Base-by-base conservation (phyloP, 2,797 vertebrate species). In the Sebastes flavidus region DNA sequence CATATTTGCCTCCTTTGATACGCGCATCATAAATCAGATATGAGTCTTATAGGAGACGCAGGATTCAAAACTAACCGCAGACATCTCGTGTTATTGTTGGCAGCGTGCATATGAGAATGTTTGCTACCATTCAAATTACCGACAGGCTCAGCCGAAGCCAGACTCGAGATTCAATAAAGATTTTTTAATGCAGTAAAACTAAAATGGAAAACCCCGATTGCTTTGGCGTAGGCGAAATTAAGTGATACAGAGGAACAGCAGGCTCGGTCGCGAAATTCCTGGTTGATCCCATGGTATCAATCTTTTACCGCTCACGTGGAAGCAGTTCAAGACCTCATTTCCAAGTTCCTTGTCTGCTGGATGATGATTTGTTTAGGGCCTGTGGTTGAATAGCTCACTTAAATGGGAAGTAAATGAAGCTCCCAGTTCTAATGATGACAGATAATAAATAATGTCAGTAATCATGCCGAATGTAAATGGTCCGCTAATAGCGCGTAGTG, bases 1-100 rank as follows among this genome's bases (percentile, higher is more conserved):
- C 66, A 76, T 73, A 68, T 86, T 82, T 78, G 71, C 81, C 29
- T 81, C 77, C 68, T 83, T 27, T 55, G 36, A 84, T 84, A 52
- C 22, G 46, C 30, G 58, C 36, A 34, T 69, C 77, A 61, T 80
- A 84, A 92, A 88, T 91, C 88, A 84, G 46, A 78, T 75, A 63
- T 61, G 68, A 79, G 74, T 68, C 72, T 66, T 84, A 83, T 78
- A 89, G 65, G 75, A 87, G 76, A 83, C 82, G n/a, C 4, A 4
- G 60, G 67, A 72, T 83, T 79, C 30, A 68, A 78, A 88, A 80
- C 72, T 60, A 80, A 81, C 91, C 78, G 52, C 91, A 83, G 88
- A 87, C 85, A 84, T 92, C 80, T 92, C 72, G 79, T 92, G 84
- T 92, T 95, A 81, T 91, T 87, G 83, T 90, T 93, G 89, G 88